A percentile compares a stretch with the other conserved stretches of the same genome.
phyloP scores from a whole-genome alignment of 2,113 vertebrate species.

The Siphamia tubifer region DNA sequence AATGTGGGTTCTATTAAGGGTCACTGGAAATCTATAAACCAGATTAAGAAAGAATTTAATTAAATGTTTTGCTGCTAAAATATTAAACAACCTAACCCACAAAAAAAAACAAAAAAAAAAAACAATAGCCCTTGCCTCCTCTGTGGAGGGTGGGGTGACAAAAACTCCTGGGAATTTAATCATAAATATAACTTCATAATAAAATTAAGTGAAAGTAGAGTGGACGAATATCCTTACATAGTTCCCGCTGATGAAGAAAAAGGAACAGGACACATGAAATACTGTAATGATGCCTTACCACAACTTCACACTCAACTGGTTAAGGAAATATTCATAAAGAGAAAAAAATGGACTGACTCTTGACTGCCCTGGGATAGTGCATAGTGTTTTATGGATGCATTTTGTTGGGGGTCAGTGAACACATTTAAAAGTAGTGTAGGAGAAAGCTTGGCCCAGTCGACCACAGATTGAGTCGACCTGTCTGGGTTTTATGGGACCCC shows the following conservation, averaged over 20 bases:
- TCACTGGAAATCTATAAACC: too few species aligned
- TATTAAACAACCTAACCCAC: too few species aligned
- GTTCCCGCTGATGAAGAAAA: not conserved
- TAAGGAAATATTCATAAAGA: constrained; percentile 33
- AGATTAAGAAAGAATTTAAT: too few species aligned
- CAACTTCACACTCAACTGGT: constrained; percentile 16
- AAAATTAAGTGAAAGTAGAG: too few species aligned
- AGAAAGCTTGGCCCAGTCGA: constrained; percentile 37
- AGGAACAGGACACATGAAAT: not conserved
- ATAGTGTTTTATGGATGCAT: constrained; percentile 68
- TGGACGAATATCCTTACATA: not conserved
- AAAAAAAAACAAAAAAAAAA: too few species aligned
- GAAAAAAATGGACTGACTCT: constrained; percentile 27
- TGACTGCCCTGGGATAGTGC: constrained; percentile 56
- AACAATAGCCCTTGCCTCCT: too few species aligned
- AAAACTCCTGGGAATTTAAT: constrained; percentile 51
- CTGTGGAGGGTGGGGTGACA: too few species aligned
- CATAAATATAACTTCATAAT: constrained; percentile 46
- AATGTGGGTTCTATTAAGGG: too few species aligned
- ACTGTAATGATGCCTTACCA: constrained; percentile 3
- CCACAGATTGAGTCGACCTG: constrained; percentile 63
- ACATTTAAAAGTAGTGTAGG: constrained; percentile 50
- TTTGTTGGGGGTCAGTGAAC: constrained; percentile 65
- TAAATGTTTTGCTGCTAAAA: too few species aligned
- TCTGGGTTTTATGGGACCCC: constrained; percentile 60